Conservation (phyloP, 2,113 vertebrate species). For the Smithornis capensis region DNA sequence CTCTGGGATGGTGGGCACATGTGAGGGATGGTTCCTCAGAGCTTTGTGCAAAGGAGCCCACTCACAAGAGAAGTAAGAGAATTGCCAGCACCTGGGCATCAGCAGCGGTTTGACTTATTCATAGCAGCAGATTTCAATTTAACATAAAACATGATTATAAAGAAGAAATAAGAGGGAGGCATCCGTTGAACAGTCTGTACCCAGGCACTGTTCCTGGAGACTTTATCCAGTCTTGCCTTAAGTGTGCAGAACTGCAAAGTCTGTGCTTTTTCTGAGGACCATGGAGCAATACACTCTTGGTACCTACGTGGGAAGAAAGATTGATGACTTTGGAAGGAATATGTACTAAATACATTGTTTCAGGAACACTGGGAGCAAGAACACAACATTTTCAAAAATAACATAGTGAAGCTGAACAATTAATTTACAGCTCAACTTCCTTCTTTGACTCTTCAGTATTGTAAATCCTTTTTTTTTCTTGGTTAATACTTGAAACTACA, state of each 20-base stretch:
- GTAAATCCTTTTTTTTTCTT: background rate
- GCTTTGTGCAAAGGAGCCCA: background rate
- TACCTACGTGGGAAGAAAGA: background rate
- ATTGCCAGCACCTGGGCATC: background rate
- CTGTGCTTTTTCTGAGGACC: background rate
- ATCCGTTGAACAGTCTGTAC: background rate
- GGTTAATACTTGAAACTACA: background rate
- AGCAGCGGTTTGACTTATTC: background rate
- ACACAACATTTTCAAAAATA: background rate
- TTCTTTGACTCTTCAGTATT: background rate
- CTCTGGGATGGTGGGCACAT: background rate
- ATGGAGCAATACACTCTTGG: background rate
- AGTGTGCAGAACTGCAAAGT: too few relatives aligned
- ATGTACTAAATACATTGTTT: background rate
- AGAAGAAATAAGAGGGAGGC: background rate
- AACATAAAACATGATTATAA: background rate
- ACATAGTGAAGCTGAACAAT: background rate
- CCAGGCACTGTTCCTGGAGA: background rate
- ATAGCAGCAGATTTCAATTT: background rate
- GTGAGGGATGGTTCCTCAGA: background rate
- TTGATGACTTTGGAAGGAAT: background rate
- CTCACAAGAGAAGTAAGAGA: background rate
- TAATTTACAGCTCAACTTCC: background rate
- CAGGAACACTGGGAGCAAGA: background rate
- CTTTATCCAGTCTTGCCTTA: background rate